Conservation (phyloP, 2,797 vertebrate species). For the Sebastes variabilis region DNA sequence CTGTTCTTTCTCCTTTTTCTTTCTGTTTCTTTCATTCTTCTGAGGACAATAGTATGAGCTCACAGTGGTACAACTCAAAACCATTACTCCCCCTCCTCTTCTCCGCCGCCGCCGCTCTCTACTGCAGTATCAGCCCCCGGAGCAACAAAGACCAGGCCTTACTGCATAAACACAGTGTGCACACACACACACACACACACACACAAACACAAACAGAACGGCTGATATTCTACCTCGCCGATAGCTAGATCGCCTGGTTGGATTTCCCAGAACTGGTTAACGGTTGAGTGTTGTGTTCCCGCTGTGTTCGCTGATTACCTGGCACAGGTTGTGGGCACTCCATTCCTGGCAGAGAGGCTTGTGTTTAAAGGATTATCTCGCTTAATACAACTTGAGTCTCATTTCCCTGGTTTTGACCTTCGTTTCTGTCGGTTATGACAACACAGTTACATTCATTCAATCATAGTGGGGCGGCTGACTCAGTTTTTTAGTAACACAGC, state of each 20-base stretch:
- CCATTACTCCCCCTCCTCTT: constrained; percentile 39
- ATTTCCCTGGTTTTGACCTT: neutral
- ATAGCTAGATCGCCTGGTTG: constrained; percentile 17
- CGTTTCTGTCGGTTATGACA: neutral
- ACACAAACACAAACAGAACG: constrained; percentile 29
- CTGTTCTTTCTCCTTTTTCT: constrained; percentile 64
- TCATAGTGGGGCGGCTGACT: neutral
- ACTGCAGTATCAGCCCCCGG: constrained; percentile 73
- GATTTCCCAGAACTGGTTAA: constrained; percentile 21
- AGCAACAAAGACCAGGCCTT: constrained; percentile 69
- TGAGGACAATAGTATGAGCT: constrained; percentile 80
- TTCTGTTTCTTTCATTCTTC: constrained; percentile 70
- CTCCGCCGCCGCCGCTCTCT: constrained; percentile 34
- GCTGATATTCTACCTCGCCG: constrained; percentile 14
- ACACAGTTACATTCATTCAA: neutral
- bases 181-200: neutral
- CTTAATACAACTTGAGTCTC: neutral
- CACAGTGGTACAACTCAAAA: constrained; percentile 77
- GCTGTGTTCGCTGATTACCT: constrained; percentile 36
- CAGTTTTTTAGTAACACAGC: neutral
- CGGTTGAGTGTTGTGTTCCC: neutral
- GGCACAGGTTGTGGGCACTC: constrained; percentile 25
- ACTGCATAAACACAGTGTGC: constrained; percentile 52
- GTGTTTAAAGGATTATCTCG: constrained; percentile 26
- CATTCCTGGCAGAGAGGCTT: neutral